Evolutionary conservation across 92 coral and sea anemone genomes (phyloP), one percentile per base, ranked within the genome.

Genomic region (Siderastrea siderea): DNA sequence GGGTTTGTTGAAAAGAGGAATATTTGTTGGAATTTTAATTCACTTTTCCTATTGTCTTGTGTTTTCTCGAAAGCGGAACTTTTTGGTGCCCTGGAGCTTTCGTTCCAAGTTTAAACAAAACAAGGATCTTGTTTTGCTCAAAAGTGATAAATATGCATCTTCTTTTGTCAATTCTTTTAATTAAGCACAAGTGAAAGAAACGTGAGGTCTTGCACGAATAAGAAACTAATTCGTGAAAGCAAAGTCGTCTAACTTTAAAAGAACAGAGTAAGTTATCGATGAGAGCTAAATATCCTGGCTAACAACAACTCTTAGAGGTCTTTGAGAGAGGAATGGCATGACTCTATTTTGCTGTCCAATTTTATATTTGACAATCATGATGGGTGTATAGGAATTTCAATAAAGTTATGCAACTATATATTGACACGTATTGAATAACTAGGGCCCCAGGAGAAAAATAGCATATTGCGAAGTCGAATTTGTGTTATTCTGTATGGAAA

Each of bases 21-120:
- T 49, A 50, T 51, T 14, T 46, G 50, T 50, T 69, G 52, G 44
- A 52, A 15, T 81, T 68, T 15, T 6, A 8, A 68, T 47, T 2
- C 51, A 43, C 74, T 52, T 38, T 38, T 58, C 45, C 4, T 19
- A 48, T 79, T 64, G 19, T 64, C 62, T 63, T 63, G 46, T 64
- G 10, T 15, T 80, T 45, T 81, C 54, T 68, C 19, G 85, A 81
- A 81, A 67, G 85, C 85, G 85, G 85, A 81, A 81, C 26, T 81
- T 68, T 68, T 68, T 81, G 54, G 66, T 52, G 76, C 76, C 85
- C 85, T 47, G 67, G 0, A 44, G 85, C 75, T 7, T 43, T 17
- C 19, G 11, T 13, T 55, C 38, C 47, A 68, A 6, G 3, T n/a
- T 38, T 15, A 43, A 50, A 80, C 54, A 55, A 81, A 53, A 15